A percentile compares a stretch with the other conserved stretches of the same genome.
phyloP scores from a whole-genome alignment of 2,113 vertebrate genomes.

The Tachysurus fulvidraco region DNA sequence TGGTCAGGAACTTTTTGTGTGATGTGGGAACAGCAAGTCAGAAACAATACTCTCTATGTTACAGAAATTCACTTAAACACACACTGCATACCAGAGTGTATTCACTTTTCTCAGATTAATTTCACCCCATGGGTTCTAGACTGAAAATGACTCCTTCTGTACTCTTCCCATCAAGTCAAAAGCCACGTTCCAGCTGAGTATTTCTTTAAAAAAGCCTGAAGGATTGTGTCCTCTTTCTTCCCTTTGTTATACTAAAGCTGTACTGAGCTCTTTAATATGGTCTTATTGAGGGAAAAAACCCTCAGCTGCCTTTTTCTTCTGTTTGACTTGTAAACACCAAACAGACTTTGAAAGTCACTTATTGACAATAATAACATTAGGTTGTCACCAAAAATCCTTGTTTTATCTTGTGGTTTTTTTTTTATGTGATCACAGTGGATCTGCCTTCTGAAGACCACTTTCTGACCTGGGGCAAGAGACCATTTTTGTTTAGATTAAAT shows the following conservation, averaged over 20 bases:
- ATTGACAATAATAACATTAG: constrained; percentile 35
- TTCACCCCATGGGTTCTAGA: constrained; percentile 8
- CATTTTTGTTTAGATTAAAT: not conserved
- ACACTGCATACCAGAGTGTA: constrained; percentile 25
- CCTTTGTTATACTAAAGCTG: constrained; percentile 36
- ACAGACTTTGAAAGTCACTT: constrained; percentile 21
- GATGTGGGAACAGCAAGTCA: constrained; percentile 30
- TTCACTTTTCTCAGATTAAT: constrained; percentile 23
- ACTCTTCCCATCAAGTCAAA: constrained; percentile 6
- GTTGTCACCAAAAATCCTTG: constrained; percentile 23
- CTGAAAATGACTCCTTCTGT: constrained; percentile 22
- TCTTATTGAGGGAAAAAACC: constrained; percentile 17
- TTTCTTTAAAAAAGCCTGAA: constrained; percentile 26
- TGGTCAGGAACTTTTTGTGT: constrained; percentile 37
- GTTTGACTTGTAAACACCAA: constrained; percentile 18
- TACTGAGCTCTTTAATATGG: constrained; percentile 35
- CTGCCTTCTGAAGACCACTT: not conserved
- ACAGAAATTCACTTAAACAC: constrained; percentile 12
- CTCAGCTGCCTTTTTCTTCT: constrained; percentile 43
- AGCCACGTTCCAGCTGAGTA: constrained; percentile 12
- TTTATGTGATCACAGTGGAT: not conserved
- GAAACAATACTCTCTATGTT: constrained; percentile 25
- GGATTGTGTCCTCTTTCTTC: constrained; percentile 36
- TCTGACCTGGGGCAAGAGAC: not conserved
- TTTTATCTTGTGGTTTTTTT: not conserved